Conservation (phyloP, 2,797 vertebrate genomes). For the Sebastes miniatus region DNA sequence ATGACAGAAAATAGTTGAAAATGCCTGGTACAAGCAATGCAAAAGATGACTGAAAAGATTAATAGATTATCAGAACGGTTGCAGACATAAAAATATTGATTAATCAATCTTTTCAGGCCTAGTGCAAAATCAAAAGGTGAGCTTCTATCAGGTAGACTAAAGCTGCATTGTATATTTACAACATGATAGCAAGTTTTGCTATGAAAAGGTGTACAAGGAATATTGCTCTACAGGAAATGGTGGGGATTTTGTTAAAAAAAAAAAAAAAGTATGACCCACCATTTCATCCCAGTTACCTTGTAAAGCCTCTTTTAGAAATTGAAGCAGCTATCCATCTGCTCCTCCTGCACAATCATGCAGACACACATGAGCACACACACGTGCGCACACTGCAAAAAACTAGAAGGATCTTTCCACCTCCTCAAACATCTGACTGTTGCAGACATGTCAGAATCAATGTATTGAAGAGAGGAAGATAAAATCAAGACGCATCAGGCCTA, state of each 20-base stretch:
- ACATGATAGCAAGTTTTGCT: neutral
- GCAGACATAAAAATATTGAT: neutral
- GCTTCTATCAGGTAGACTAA: neutral
- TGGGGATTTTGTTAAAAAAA: neutral
- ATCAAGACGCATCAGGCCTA: constrained; percentile 40
- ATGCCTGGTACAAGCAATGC: neutral
- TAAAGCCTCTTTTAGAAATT: neutral
- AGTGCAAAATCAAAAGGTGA: neutral
- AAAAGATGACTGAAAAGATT: too few relatives aligned
- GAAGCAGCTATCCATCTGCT: constrained; percentile 19
- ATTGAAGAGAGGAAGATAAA: constrained; percentile 13
- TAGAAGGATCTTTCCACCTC: neutral
- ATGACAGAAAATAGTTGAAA: neutral
- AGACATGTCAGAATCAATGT: constrained; percentile 27
- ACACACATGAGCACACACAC: neutral
- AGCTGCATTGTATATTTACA: neutral
- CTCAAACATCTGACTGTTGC: constrained; percentile 32
- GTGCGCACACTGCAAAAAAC: neutral
- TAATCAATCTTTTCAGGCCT: neutral
- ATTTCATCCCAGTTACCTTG: constrained; percentile 3
- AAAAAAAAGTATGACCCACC: constrained; percentile 5
- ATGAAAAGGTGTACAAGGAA: neutral
- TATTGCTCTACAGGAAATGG: neutral
- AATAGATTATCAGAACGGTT: neutral
- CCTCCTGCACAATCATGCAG: neutral